Percentiles rank a stretch among this genome's conserved stretches.
Evolutionary conservation across 2,113 vertebrate species (phyloP).

Genomic region (Ptyas mucosa): DNA sequence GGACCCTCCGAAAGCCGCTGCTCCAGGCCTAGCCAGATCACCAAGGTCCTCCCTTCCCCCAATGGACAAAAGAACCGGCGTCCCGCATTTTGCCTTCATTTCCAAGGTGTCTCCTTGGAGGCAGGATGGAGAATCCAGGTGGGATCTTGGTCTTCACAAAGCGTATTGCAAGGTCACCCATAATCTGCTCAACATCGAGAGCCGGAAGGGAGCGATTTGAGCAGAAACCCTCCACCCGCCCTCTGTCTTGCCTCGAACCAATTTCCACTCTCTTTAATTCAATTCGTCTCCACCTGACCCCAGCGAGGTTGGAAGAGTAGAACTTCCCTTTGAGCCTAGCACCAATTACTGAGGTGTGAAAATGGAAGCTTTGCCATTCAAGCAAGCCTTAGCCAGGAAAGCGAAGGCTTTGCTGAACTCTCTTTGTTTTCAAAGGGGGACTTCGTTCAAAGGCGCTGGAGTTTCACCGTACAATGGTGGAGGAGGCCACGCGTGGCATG

Average conservation of each 20-base stretch:
- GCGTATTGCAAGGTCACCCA: constrained; percentile 22
- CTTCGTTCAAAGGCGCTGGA: not conserved
- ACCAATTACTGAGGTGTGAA: constrained; percentile 79
- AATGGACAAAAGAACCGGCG: constrained; percentile 53
- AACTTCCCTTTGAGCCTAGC: constrained; percentile 72
- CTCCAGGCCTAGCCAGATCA: constrained; percentile 36
- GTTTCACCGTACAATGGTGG: not conserved
- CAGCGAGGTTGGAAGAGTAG: constrained; percentile 60
- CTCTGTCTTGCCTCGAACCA: constrained; percentile 63
- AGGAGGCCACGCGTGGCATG: not conserved
- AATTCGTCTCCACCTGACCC: constrained; percentile 70
- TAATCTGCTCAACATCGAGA: constrained; percentile 42
- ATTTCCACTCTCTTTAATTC: constrained; percentile 72
- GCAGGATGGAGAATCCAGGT: constrained; percentile 36
- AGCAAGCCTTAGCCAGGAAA: constrained; percentile 61
- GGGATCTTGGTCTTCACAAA: not conserved
- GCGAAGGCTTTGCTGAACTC: constrained; percentile 51
- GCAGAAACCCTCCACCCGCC: constrained; percentile 34
- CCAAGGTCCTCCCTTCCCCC: constrained; percentile 30
- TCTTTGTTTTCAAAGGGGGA: not conserved
- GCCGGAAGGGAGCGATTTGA: constrained; percentile 59
- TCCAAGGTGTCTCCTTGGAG: constrained; percentile 40
- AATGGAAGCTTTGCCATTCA: constrained; percentile 66
- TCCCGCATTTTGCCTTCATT: constrained; percentile 57
- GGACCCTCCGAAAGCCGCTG: constrained; percentile 54